Evolutionary conservation across 2,113 vertebrate species (phyloP), one percentile per base, ranked within the genome.

Genomic region (Gallinago media): DNA sequence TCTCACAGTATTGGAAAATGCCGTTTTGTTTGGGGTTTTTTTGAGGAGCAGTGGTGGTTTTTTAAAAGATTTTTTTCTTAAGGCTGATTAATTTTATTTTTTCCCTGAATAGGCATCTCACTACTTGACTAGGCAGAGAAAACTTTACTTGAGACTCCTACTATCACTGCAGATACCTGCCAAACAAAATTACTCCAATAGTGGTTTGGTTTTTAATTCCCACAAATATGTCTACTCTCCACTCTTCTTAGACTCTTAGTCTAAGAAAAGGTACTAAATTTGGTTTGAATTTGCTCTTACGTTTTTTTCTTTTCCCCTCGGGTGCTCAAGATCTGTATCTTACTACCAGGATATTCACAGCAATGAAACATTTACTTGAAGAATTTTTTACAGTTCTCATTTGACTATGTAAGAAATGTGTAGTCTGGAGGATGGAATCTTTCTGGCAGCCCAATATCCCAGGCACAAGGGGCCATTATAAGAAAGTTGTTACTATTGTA

Each of bases 291-390:
- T 34, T 42, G 32, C 34, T 67, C 22, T 73, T 54, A 66, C 0
- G 14, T 1, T 7, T 32, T 65, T 54, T 71, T 18, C 38, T 20
- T 18, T 20, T 3, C 4, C 12, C 3, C 23, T 42, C 25, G 65
- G n/a, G 55, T 75, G 17, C n/a, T 8, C 3, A 8, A 63, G 34
- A 88, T 50, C 18, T 9, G 2, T 58, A 72, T 49, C 56, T 61
- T 62, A 65, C 5, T 70, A 49, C 21, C 49, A 52, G 73, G 36
- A 10, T 66, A 68, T 23, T 85, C 63, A 47, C 2, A 76, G 12
- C 25, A 91, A 15, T 32, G 9, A 75, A 85, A 63, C 50, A 3
- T 65, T 94, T 49, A 82, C 36, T 65, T 71, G 29, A 94, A 96
- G 6, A 77, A 46, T 67, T 56, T 25, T 62, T 73, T 42, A 73